Conservation (phyloP, 35 echinoderm and acorn worm species). For the Strongylocentrotus purpuratus region DNA sequence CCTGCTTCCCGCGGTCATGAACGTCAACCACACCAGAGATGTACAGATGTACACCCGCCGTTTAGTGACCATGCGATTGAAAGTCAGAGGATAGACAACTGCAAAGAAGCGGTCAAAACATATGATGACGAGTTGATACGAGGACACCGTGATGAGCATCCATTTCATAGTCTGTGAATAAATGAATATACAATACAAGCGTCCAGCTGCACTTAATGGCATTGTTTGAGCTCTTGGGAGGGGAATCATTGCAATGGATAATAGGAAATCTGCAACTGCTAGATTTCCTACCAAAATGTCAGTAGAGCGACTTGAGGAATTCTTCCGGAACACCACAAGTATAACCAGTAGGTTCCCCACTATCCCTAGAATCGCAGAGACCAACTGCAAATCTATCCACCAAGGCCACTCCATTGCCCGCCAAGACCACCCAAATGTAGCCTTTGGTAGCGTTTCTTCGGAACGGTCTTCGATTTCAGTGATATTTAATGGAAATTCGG, state of each 20-base stretch:
- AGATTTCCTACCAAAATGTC: not conserved
- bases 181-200: not conserved
- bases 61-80: not conserved
- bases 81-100: not conserved
- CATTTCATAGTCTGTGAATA: not conserved
- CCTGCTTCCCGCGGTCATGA: not conserved
- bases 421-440: not conserved
- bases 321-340: not conserved
- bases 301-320: not conserved
- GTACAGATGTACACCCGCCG: not conserved
- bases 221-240: not conserved
- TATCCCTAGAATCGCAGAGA: not conserved
- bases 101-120: not conserved
- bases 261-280: not conserved
- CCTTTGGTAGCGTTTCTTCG: not conserved
- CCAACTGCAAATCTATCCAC: not conserved
- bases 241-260: not conserved
- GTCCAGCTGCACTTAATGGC: not conserved
- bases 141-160: not conserved
- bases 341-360: not conserved
- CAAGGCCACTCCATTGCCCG: not conserved
- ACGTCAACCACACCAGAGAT: not conserved
- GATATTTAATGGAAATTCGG: not conserved
- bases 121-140: not conserved
- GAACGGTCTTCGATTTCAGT: not conserved